Base-by-base conservation (phyloP, 2,797 vertebrate species). In the Enteromius viviparus region DNA sequence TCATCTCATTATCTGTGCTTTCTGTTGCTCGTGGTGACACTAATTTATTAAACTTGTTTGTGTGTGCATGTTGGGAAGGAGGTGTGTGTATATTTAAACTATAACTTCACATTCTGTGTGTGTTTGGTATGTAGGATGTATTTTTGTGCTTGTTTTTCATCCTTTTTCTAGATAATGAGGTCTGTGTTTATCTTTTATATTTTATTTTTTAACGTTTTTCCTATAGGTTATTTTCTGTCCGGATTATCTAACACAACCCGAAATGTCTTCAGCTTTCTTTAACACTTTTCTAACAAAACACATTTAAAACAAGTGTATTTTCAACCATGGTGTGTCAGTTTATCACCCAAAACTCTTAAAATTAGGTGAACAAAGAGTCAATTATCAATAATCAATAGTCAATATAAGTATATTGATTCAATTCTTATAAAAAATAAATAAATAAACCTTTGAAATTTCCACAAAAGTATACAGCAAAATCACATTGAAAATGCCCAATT, bases 1-100 rank as follows among this genome's bases (percentile, higher is more conserved):
- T 76, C 72, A 42, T 55, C 72, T 82, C 62, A 76, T 76, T 76
- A 82, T 66, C 64, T 58, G 34, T 55, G 81, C 8, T 68, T 82
- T 65, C 32, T 55, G 9, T 42, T 62, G 21, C 68, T 64, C 2
- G 3, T 19, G n/a, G 60, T 76, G 53, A 82, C 47, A 76, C 32
- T 75, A 17, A 21, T 66, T 82, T 76, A 82, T 45, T 76, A 45
- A 66, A 76, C 62, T 29, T 65, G 32, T 72, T 37, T 72, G 40
- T 62, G 53, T 80, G 55, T 32, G 40, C 37, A 10, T 70, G 37
- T 80, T 40, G 4, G 71, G 19, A 51, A 53, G 68, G 42, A 47
- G n/a, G 68, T 69, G 37, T n/a, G 49, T 42, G 2, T 71, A 7
- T 51, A 55, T 72, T 49, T 40, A 53, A 68, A 76, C 60, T 42